Percentiles rank a stretch among this genome's conserved stretches.
These are phyloP conservation scores for Crambe crambe DNA, from an alignment of 37 sponge, comb jelly and placozoan species.

Conservation along the genomic window DNA sequence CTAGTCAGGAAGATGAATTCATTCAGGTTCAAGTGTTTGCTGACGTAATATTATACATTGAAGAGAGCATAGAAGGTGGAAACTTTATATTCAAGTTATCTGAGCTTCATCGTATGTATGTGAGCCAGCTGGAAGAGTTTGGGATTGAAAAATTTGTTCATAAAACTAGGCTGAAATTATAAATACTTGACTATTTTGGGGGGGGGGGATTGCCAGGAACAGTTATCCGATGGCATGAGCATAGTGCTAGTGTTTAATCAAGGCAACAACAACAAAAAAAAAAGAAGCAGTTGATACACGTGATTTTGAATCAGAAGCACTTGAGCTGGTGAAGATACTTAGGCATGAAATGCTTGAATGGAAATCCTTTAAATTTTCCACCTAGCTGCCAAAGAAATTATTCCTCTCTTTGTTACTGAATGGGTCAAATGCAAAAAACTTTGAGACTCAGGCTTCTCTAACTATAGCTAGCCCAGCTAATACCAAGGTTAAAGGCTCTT, in stretches of 20 bases:
- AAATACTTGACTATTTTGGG: background rate
- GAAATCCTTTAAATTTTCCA: background rate
- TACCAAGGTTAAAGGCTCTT: background rate
- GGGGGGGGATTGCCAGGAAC: slow-evolving; percentile 1
- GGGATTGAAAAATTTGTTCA: background rate
- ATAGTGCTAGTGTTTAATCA: slow-evolving; percentile 5
- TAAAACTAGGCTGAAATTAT: slow-evolving; percentile 2
- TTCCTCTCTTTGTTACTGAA: background rate
- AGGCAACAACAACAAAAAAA: background rate
- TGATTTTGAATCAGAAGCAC: slow-evolving; percentile 8
- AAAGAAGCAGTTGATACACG: background rate
- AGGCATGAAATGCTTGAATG: background rate
- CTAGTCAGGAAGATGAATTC: background rate
- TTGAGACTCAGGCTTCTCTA: background rate
- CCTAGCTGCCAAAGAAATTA: background rate
- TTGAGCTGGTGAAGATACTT: background rate
- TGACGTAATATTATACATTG: background rate
- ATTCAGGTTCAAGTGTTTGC: slow-evolving; percentile 3
- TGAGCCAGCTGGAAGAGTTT: background rate
- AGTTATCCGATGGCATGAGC: slow-evolving; percentile 1
- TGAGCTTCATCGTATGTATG: background rate
- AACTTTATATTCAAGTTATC: slow-evolving; percentile 3
- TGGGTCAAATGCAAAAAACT: background rate
- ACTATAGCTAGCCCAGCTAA: background rate
- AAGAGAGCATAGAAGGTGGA: background rate